Base-by-base conservation (phyloP, 2,888 invertebrate species). In the Drosophila rellima region DNA sequence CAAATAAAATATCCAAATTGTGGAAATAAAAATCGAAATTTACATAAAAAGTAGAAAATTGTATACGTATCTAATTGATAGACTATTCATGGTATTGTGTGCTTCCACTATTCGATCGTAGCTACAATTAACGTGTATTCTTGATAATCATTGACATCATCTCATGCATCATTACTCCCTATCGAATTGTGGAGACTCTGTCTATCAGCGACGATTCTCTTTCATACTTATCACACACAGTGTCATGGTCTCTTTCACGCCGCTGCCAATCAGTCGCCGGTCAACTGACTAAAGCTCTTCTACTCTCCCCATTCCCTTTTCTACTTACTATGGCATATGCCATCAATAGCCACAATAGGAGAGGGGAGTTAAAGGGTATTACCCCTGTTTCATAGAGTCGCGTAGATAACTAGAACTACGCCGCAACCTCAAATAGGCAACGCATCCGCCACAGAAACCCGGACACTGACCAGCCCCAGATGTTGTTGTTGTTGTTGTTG, bases 381-480 rank as follows among this genome's bases (percentile, higher is more conserved):
- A 0, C 33, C 20, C 39, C 11, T 7, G n/a, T 33, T 15, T 23
- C 51, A 40, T 18, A 15, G 62, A 68, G 45, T 51, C 44, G 59
- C 29, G 64, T 55, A 66, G 81, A 71, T 80, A 86, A 80, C 82
- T 81, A 64, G 60, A 85, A 79, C 80, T 72, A 63, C 74, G 65
- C 85, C 77, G 63, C 82, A 82, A 67, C 86, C 88, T 71, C 86
- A 80, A 85, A 85, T 85, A 73, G 88, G 80, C 80, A 73, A 67
- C 73, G 68, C 78, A 84, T 77, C 80, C 77, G 80, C 84, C 70
- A 50, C 70, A 70, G 63, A 54, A 39, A 47, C 44, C 45, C 57
- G 71, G 39, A 67, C 70, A 39, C 20, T 61, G 60, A 61, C 44
- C 60, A 47, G 20, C 29, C 56, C 31, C 55, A 62, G 62, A 31